Evolutionary conservation across 2,797 vertebrate species (phyloP).

Genomic region (Prionace glauca): DNA sequence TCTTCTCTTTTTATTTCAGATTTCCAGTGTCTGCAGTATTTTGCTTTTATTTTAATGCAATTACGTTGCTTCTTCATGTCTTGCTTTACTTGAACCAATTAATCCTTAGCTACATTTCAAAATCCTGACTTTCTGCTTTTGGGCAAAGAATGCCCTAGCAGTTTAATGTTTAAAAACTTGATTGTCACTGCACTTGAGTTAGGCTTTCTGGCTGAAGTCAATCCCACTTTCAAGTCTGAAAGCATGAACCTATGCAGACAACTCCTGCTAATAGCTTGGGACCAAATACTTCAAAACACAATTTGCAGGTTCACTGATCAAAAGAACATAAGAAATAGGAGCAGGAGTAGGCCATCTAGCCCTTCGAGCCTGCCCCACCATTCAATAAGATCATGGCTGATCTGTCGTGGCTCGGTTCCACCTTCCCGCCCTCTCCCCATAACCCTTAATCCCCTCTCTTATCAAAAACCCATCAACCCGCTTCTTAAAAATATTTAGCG

Average conservation of each 20-base stretch:
- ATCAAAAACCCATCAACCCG: no score
- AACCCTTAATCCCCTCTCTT: no score
- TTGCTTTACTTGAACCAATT: neutral
- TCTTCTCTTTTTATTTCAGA: no score
- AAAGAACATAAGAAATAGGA: no score
- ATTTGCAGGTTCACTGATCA: neutral
- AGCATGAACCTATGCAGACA: neutral
- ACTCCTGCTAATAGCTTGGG: neutral
- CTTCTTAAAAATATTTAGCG: no score
- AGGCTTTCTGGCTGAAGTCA: neutral
- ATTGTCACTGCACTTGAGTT: neutral
- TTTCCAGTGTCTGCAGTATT: no score
- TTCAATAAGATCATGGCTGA: no score
- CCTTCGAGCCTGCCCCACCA: no score
- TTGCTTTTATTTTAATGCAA: neutral
- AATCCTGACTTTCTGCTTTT: neutral
- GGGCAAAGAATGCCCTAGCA: neutral
- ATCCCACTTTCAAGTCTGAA: neutral
- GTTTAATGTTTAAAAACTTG: neutral
- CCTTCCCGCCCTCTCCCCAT: no score
- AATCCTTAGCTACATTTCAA: neutral
- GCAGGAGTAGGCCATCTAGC: no score
- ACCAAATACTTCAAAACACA: neutral
- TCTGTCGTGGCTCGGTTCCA: no score
- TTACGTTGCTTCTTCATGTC: neutral